phyloP scores from a whole-genome alignment of 2,888 invertebrate genomes.

The Tubulanus polymorphus region DNA sequence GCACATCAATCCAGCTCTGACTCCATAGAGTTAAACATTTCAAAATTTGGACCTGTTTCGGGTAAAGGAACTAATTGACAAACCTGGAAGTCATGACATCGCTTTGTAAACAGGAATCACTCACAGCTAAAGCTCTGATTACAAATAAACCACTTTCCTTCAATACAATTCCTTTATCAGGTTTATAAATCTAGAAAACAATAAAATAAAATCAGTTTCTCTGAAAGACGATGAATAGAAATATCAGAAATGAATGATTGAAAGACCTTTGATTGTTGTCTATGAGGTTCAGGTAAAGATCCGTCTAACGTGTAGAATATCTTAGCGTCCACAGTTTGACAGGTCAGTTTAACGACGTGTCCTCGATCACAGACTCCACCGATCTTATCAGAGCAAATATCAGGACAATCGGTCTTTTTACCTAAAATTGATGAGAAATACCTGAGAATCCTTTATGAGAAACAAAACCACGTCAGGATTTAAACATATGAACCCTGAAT shows the following conservation, averaged over 20 bases:
- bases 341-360: slow-evolving; percentile 32
- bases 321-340: slow-evolving; percentile 34
- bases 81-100: slow-evolving; percentile 49
- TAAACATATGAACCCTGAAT: no score
- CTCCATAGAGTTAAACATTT: no score
- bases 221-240: neutral
- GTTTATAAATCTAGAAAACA: slow-evolving; percentile 41
- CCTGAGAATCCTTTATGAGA: no score
- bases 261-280: slow-evolving; percentile 36
- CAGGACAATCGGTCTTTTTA: no score
- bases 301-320: slow-evolving; percentile 53
- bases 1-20: no score
- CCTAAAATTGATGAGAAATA: no score
- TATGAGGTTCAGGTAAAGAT: slow-evolving; percentile 40
- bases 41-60: neutral
- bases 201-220: slow-evolving; percentile 3
- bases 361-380: slow-evolving; percentile 40
- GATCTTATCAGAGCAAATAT: slow-evolving; percentile 26
- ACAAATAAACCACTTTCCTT: slow-evolving; percentile 43
- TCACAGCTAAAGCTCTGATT: slow-evolving; percentile 47
- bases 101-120: slow-evolving; percentile 41
- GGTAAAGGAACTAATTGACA: neutral
- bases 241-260: neutral
- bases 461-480: no score
- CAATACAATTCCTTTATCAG: slow-evolving; percentile 41